Percentiles rank a stretch among this genome's conserved stretches.
Evolutionary conservation across 2,888 invertebrate genomes (phyloP).

Genomic region (Epicampocera succincta): DNA sequence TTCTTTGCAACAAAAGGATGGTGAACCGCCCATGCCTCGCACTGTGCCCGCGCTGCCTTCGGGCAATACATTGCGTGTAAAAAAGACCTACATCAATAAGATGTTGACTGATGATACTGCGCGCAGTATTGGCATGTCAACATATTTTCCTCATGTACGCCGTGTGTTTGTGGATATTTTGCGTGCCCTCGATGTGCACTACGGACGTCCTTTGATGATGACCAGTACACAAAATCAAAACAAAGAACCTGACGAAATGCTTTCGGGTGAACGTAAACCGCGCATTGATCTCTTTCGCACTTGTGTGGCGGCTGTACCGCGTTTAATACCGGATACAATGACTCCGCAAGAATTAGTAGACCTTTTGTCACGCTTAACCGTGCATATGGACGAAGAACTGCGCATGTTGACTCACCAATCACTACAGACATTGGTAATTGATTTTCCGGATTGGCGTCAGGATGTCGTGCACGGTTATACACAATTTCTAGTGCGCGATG

Average conservation of each 20-base stretch:
- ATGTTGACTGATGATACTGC: constrained; percentile 98
- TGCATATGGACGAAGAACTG: constrained; percentile 99
- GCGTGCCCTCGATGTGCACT: constrained; percentile 95
- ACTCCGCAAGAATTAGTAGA: constrained; percentile 96
- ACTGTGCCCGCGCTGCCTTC: constrained; percentile 97
- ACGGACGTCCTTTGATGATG: constrained; percentile 98
- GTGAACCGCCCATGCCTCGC: constrained; percentile 99
- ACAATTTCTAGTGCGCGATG: constrained; percentile 96
- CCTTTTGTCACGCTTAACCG: constrained; percentile 94
- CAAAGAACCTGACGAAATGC: constrained; percentile 95
- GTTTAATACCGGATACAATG: constrained; percentile 99
- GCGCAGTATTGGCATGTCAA: constrained; percentile 96
- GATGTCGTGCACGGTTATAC: constrained; percentile 97
- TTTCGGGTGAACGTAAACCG: constrained; percentile 97
- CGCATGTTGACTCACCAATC: constrained; percentile 96
- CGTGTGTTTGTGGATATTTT: constrained; percentile 98
- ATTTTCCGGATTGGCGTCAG: constrained; percentile 98
- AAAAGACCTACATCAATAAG: constrained; percentile 97
- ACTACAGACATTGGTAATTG: constrained; percentile 95
- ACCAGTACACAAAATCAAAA: constrained; percentile 97
- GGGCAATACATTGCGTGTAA: constrained; percentile 95
- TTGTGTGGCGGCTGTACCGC: constrained; percentile 98
- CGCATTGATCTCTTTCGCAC: constrained; percentile 98
- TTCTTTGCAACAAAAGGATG: constrained; percentile 98
- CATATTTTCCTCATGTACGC: constrained; percentile 97